A percentile compares a stretch with the other conserved stretches of the same genome.
These are phyloP conservation scores for Altica lythri DNA, from an alignment of 2,888 invertebrate species.

Conservation along the genomic window DNA sequence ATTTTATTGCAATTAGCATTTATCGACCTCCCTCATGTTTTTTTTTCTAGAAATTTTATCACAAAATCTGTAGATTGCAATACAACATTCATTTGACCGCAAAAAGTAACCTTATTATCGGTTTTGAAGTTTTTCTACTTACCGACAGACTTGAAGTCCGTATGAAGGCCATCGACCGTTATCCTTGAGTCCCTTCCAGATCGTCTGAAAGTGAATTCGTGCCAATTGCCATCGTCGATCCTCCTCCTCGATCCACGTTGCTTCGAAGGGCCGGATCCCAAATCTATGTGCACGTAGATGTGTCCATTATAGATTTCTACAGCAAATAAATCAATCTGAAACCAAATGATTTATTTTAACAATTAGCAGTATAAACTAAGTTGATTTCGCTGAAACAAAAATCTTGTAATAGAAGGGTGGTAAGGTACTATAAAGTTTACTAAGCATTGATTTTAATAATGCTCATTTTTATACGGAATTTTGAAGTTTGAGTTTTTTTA, in stretches of 20 bases:
- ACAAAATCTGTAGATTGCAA: too few relatives aligned
- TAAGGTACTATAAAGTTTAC: too few relatives aligned
- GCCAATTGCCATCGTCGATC: conserved; percentile 92
- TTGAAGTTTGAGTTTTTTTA: too few relatives aligned
- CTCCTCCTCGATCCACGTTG: conserved; percentile 80
- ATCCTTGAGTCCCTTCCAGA: conserved; percentile 84
- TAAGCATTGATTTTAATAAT: too few relatives aligned
- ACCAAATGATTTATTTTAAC: conserved; percentile 7
- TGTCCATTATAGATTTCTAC: conserved; percentile 94
- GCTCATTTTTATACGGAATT: too few relatives aligned
- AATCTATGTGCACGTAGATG: conserved; percentile 88
- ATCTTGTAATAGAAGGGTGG: too few relatives aligned
- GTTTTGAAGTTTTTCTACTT: conserved; percentile 34
- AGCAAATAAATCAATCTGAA: conserved; percentile 87
- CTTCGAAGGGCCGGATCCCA: conserved; percentile 89
- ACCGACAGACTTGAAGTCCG: conserved; percentile 89
- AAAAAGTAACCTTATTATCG: conserved; percentile 1
- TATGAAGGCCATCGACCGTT: conserved; percentile 84
- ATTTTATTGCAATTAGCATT: too few relatives aligned
- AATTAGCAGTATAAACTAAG: too few relatives aligned
- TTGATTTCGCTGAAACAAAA: background rate
- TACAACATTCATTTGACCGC: too few relatives aligned
- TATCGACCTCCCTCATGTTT: too few relatives aligned
- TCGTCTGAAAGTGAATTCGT: conserved; percentile 83
- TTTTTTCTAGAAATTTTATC: too few relatives aligned